A percentile compares a stretch with the other conserved stretches of the same genome.
These are phyloP conservation scores for Symphodus melops DNA, from an alignment of 2,113 vertebrate genomes.

Conservation along the genomic window DNA sequence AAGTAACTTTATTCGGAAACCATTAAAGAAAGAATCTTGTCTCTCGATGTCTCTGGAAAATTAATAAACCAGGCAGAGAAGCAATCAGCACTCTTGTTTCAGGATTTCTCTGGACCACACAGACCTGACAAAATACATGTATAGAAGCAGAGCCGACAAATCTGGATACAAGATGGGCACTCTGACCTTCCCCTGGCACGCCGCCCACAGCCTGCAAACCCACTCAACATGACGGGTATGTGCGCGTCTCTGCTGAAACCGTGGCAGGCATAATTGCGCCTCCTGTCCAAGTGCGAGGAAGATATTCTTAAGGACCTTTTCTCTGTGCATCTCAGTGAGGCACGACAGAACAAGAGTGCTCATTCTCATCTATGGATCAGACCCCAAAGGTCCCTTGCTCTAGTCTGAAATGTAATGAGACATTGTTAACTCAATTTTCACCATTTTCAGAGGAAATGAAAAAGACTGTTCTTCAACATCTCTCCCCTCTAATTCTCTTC, in stretches of 20 bases:
- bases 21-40: constrained; percentile 16
- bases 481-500: constrained; percentile 56
- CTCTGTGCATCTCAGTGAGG: constrained; percentile 74
- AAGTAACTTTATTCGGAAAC: constrained; percentile 36
- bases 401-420: constrained; percentile 79
- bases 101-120: constrained; percentile 62
- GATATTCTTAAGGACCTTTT: constrained; percentile 85
- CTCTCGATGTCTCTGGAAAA: constrained; percentile 42
- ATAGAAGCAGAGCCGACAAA: constrained; percentile 77
- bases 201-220: constrained; percentile 80
- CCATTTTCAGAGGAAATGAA: constrained; percentile 71
- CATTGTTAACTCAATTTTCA: constrained; percentile 82
- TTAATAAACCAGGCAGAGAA: constrained; percentile 38
- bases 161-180: constrained; percentile 83
- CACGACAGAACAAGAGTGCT: constrained; percentile 81
- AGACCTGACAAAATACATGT: constrained; percentile 75
- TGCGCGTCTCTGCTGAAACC: constrained; percentile 76
- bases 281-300: constrained; percentile 81
- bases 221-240: constrained; percentile 81
- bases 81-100: constrained; percentile 74
- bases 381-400: constrained; percentile 79
- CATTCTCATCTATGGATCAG: constrained; percentile 74
- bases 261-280: constrained; percentile 82
- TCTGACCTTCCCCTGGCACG: constrained; percentile 84
- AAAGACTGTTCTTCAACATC: constrained; percentile 51